These are phyloP conservation scores for Crotalus tigris DNA, from an alignment of 2,113 vertebrate species.

Conservation along the genomic window DNA sequence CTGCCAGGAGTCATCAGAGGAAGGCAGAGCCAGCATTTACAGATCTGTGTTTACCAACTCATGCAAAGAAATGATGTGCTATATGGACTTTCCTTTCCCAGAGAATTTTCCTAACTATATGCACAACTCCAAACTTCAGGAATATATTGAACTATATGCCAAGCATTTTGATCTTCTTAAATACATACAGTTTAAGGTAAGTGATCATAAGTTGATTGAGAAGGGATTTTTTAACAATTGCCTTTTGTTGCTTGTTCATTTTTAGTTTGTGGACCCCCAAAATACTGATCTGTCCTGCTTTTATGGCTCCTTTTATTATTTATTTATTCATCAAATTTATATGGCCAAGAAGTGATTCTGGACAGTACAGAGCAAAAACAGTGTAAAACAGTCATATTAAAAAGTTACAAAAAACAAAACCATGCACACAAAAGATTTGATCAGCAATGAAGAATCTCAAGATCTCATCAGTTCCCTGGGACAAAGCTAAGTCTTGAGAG, in stretches of 20 bases:
- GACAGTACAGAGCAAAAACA: background rate
- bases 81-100: slow-evolving; percentile 82
- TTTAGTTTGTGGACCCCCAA: background rate
- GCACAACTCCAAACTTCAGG: slow-evolving; percentile 73
- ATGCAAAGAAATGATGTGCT: slow-evolving; percentile 90
- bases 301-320: background rate
- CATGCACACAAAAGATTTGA: background rate
- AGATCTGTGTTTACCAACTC: slow-evolving; percentile 80
- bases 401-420: background rate
- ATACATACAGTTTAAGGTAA: slow-evolving; percentile 81
- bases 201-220: background rate
- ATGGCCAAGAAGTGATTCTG: background rate
- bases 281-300: background rate
- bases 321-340: background rate
- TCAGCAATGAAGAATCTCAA: background rate
- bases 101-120: slow-evolving; percentile 81
- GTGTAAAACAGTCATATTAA: background rate
- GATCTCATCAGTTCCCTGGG: background rate
- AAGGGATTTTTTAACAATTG: background rate
- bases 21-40: slow-evolving; percentile 78
- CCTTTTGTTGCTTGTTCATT: background rate
- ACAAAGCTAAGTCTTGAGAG: background rate
- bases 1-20: slow-evolving; percentile 72
- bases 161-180: slow-evolving; percentile 74
- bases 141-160: slow-evolving; percentile 75